Evolutionary conservation across 2,888 invertebrate genomes (phyloP), one percentile per base, ranked within the genome.

Genomic region (Phyto melanocephala): DNA sequence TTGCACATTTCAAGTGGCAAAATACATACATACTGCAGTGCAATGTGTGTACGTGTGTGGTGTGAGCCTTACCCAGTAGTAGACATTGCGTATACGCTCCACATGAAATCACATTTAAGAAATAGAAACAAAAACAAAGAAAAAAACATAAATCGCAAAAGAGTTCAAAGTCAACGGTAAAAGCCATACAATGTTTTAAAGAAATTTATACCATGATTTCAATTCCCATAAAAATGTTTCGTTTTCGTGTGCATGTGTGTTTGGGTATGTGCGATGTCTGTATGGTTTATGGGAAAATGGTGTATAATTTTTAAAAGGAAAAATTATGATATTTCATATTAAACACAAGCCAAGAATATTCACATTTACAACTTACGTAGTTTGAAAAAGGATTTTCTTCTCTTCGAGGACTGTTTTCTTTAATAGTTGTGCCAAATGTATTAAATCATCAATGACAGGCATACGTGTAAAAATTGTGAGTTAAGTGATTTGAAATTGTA

Each of bases 161-260:
- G 76, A 84, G 85, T 85, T 85, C 85, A 85, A 85, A 85, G 85
- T 85, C 85, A 85, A 79, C 85, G 75, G 78, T 82, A 82, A 82
- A 82, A 82, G 82, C 79, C 45, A 75, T 79, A 75, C 67, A 82
- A 67, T 82, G 82, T 82, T 82, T 70, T 67, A 28, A 42, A 47
- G 17, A 75, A 82, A 70, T 70, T 72, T 67, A 70, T 63, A 63
- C n/a, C 52, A 42, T 60, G 22, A 45, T 45, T 35, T 56, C 54
- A 56, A 65, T 56, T 74, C 35, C 15, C 45, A 47, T 75, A 74
- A 22, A 65, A 56, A 65, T 65, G 45, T 20, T 74, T 17, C 35
- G 4, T 56, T 10, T 33, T 15, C 15, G 35, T 35, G 17, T 35
- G 45, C 28, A 17, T 28, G n/a, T 72, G n/a, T 20, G 35, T 28